Evolutionary conservation across 2,888 invertebrate genomes (phyloP), one percentile per base, ranked within the genome.

Genomic region (Limnephilus marmoratus): DNA sequence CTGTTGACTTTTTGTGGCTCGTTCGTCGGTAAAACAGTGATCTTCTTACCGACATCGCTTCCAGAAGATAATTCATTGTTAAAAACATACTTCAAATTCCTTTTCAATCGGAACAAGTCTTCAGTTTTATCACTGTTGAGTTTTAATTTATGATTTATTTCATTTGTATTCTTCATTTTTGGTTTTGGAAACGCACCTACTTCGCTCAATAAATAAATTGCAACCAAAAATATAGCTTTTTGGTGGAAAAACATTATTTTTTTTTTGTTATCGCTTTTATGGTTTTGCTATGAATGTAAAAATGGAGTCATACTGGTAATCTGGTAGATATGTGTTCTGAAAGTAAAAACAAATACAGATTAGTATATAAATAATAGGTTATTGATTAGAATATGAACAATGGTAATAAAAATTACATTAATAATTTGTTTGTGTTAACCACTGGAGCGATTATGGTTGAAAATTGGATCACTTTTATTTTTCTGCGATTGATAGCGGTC

Each of bases 51-150:
- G 81, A 49, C 68, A 13, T 89, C 49, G 29, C 41, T 85, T 41
- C 85, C 85, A 7, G 85, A 24, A 13, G 82, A 41, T 0, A 90
- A 90, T 83, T 90, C 90, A 82, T 81, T 82, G 45, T 90, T 82
- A 83, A 83, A 90, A 15, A 90, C 83, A 82, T 83, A 83, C 49
- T 45, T 83, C 13, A 82, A 41, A 49, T 83, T 81, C 31, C 90
- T 90, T 68, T 53, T 88, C 49, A 85, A 11, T 85, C 85, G 15
- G 24, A 68, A 68, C 13, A 68, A 68, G 1, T 68, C 53, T 68
- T 18, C 3, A 68, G 53, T 24, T 68, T 68, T 68, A 24, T 24
- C 53, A 7, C 53, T 1, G 24, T 68, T 68, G 18, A 24, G 18
- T 68, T 68, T 68, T 68, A 24, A 68, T 24, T 24, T 18, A 18